phyloP scores from a whole-genome alignment of 1,140 invertebrate genomes.

The Procambarus clarkii region DNA sequence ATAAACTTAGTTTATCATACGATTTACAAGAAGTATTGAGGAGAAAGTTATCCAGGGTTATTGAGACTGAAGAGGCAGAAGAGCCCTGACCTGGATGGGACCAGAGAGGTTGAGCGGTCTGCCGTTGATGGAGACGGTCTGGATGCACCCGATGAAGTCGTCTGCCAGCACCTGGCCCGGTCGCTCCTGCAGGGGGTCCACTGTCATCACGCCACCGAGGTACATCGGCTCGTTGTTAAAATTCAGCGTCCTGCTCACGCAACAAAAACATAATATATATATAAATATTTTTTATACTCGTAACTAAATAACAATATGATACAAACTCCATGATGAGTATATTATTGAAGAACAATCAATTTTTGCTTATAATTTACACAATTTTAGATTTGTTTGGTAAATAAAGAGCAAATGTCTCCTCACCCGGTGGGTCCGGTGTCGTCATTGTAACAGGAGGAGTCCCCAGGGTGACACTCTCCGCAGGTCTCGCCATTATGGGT shows the following conservation, averaged over 20 bases:
- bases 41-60: too few relatives aligned
- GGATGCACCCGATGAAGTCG: slow-evolving; percentile 94
- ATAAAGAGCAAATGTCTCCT: slow-evolving; percentile 73
- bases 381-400: not conserved
- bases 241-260: slow-evolving; percentile 85
- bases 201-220: slow-evolving; percentile 88
- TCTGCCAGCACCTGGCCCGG: slow-evolving; percentile 92
- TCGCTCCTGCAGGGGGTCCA: slow-evolving; percentile 89
- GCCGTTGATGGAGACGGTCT: slow-evolving; percentile 92
- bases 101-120: slow-evolving; percentile 86
- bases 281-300: too few relatives aligned
- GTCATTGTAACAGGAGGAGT: slow-evolving; percentile 87
- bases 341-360: too few relatives aligned
- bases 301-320: too few relatives aligned
- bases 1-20: too few relatives aligned
- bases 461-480: slow-evolving; percentile 88
- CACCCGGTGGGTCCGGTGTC: slow-evolving; percentile 90
- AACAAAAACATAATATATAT: not conserved
- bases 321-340: too few relatives aligned
- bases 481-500: slow-evolving; percentile 86
- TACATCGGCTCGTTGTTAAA: slow-evolving; percentile 92
- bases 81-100: slow-evolving; percentile 78
- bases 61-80: too few relatives aligned
- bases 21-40: too few relatives aligned
- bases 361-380: not conserved